These are phyloP conservation scores for Morphnarchus princeps DNA, from an alignment of 2,113 vertebrate genomes.

Conservation along the genomic window DNA sequence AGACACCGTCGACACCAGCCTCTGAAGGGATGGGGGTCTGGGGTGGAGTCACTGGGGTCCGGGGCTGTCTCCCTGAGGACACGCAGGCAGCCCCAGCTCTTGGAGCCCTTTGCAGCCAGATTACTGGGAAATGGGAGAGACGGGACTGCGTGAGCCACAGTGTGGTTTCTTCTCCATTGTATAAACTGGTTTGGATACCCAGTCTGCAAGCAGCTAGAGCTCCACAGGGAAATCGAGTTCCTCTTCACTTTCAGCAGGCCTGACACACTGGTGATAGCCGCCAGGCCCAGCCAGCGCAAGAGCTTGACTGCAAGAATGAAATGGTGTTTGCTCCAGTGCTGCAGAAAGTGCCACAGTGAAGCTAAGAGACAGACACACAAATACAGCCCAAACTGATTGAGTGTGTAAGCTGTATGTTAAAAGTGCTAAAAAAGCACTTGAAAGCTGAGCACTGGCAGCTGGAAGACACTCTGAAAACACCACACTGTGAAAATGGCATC, in stretches of 20 bases:
- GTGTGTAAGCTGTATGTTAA: conserved; percentile 26
- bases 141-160: accelerated
- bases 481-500: conserved; percentile 50
- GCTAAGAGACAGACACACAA: neutral
- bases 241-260: neutral
- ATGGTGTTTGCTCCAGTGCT: neutral
- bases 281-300: neutral
- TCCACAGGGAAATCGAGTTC: neutral
- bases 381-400: neutral
- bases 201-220: accelerated
- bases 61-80: neutral
- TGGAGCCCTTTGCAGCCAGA: neutral
- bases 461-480: conserved; percentile 3
- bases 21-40: conserved; percentile 50
- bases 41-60: accelerated
- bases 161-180: neutral
- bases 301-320: neutral
- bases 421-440: conserved; percentile 20
- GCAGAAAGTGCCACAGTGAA: conserved; percentile 8
- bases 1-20: conserved; percentile 78
- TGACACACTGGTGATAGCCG: neutral
- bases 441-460: neutral
- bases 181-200: neutral
- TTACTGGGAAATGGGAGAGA: neutral
- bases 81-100: accelerated